Base-by-base conservation (phyloP, 2,113 vertebrate species). In the Etheostoma cragini region DNA sequence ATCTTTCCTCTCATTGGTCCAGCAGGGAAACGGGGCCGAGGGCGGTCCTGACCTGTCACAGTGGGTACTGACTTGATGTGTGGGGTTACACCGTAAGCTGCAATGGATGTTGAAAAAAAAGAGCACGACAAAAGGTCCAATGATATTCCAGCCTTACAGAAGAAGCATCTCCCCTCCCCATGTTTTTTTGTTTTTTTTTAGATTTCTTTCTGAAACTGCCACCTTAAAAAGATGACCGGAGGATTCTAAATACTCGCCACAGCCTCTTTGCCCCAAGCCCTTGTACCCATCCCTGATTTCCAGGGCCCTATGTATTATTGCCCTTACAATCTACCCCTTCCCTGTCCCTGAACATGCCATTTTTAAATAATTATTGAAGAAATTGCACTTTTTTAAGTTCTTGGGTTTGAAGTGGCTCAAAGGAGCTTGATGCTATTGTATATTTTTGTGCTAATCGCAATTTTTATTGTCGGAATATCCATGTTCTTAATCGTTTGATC, bases 51-150 rank as follows among this genome's bases (percentile, higher is more conserved):
- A 99, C 98, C 98, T 99, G 98, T 98, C 96, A 96, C 97, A 95
- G 96, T 96, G 97, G 97, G 98, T 96, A 99, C 98, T 98, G 97
- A 98, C 97, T 98, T 97, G 97, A 97, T 98, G 97, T 97, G 97
- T 98, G 97, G 97, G 97, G 97, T 99, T 99, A 99, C 98, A 98
- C 97, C 97, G 95, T 97, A 98, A 98, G 96, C 98, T 99, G 97
- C 97, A 97, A 96, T 97, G 97, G 97, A 98, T 95, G 87, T 96
- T 89, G 96, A 98, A 96, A 97, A 95, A 97, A 97, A 77, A 72
- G 74, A 92, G 87, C 84, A 96, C 85, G 96, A 97, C 96, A 87
- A 89, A 95, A 93, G 93, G 93, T 93, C 93, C 95, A 94, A 94
- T 94, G 93, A 95, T 94, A 94, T 95, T 95, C 95, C 95, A 95